A percentile compares a stretch with the other conserved stretches of the same genome.
phyloP scores from a whole-genome alignment of 2,888 invertebrate genomes.

The Eilema griseolum region DNA sequence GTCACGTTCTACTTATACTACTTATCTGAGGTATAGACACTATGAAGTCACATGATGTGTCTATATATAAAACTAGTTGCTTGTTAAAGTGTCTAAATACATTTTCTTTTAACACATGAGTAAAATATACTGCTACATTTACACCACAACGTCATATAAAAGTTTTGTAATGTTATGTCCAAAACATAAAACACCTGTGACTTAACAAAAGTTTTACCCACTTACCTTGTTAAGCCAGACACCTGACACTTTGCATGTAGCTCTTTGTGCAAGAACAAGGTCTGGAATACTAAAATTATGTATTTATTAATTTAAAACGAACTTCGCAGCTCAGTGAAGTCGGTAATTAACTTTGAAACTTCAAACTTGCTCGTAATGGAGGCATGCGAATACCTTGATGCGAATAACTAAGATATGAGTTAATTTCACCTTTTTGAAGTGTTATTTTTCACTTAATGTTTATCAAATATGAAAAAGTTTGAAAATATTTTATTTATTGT shows the following conservation, averaged over 20 bases:
- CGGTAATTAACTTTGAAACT: slow-evolving; percentile 40
- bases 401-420: slow-evolving; percentile 28
- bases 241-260: slow-evolving; percentile 4
- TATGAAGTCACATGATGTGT: background rate
- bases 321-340: slow-evolving; percentile 28
- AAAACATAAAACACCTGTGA: slow-evolving; percentile 13
- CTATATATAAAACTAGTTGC: background rate
- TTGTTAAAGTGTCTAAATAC: background rate
- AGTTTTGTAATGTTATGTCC: background rate
- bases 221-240: slow-evolving; percentile 5
- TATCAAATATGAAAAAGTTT: too few species aligned
- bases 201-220: slow-evolving; percentile 6
- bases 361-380: slow-evolving; percentile 38
- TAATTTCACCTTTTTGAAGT: slow-evolving; percentile 19
- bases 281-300: slow-evolving; percentile 16
- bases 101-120: background rate
- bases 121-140: background rate
- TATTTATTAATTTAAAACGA: slow-evolving; percentile 30
- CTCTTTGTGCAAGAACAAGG: slow-evolving; percentile 10
- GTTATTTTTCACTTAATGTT: background rate
- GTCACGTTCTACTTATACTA: too few species aligned
- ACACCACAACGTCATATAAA: background rate
- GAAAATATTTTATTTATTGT: too few species aligned
- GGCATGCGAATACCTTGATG: slow-evolving; percentile 26
- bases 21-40: too few species aligned